phyloP scores from a whole-genome alignment of 2,797 vertebrate species.

The Pristis pectinata region DNA sequence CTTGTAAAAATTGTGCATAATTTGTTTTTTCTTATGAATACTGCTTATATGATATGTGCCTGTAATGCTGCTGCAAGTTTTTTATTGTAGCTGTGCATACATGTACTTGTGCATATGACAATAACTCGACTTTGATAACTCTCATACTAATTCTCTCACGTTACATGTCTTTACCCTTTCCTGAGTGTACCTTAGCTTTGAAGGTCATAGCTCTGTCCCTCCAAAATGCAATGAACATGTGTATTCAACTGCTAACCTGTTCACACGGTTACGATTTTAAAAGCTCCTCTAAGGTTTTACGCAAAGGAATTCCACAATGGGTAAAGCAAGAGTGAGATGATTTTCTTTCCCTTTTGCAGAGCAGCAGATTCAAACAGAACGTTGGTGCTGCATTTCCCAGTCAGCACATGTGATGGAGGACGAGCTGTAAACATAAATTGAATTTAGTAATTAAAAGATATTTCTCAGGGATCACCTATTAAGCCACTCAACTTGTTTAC shows the following conservation, averaged over 20 bases:
- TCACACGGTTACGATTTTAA: background rate
- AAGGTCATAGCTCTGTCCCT: no score
- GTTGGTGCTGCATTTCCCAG: background rate
- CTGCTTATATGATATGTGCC: no score
- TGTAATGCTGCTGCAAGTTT: no score
- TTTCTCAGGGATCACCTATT: constrained; percentile 33
- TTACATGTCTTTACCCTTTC: no score
- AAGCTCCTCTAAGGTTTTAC: background rate
- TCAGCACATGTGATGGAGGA: background rate
- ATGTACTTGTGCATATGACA: no score
- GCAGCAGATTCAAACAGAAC: background rate
- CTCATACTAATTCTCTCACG: no score
- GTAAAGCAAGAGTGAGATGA: background rate
- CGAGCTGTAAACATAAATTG: background rate
- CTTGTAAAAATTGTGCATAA: no score
- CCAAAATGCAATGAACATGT: background rate
- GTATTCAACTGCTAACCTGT: background rate
- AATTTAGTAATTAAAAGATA: constrained; percentile 36
- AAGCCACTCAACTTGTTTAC: constrained; percentile 38
- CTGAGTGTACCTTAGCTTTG: no score
- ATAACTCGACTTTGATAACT: no score
- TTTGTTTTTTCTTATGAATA: no score
- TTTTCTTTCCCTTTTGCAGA: background rate
- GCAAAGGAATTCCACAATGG: background rate
- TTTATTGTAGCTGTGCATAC: no score